Evolutionary conservation across 2,113 vertebrate genomes (phyloP).

Genomic region (Trematocara stigmaticum): DNA sequence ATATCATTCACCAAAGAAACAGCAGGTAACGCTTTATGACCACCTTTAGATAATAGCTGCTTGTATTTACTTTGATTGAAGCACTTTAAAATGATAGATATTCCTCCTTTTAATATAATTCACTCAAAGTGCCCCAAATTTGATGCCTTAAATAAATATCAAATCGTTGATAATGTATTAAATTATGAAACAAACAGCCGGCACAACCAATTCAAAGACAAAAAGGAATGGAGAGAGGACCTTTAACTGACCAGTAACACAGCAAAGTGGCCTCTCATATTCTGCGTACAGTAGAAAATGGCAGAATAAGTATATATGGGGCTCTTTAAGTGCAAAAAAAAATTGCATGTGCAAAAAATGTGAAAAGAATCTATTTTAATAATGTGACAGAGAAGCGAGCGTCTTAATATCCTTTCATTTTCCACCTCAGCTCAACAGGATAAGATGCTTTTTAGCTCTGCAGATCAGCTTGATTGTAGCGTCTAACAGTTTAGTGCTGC

Average conservation of each 20-base stretch:
- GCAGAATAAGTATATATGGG: neutral
- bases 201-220: neutral
- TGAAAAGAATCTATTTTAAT: neutral
- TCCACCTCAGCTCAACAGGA: neutral
- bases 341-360: neutral
- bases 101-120: neutral
- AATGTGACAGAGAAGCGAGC: neutral
- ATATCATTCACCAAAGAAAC: conserved; percentile 28
- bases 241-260: neutral
- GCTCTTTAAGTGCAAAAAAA: neutral
- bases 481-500: neutral
- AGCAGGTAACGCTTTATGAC: neutral
- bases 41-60: neutral
- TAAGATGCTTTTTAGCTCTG: neutral
- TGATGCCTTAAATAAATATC: conserved; percentile 1
- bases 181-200: neutral
- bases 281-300: neutral
- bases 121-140: neutral
- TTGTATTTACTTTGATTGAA: neutral
- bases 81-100: neutral
- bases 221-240: neutral
- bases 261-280: neutral
- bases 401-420: neutral
- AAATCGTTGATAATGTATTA: neutral
- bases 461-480: neutral